Conservation (phyloP, 2,113 vertebrate species). For the Brachirus orientalis region DNA sequence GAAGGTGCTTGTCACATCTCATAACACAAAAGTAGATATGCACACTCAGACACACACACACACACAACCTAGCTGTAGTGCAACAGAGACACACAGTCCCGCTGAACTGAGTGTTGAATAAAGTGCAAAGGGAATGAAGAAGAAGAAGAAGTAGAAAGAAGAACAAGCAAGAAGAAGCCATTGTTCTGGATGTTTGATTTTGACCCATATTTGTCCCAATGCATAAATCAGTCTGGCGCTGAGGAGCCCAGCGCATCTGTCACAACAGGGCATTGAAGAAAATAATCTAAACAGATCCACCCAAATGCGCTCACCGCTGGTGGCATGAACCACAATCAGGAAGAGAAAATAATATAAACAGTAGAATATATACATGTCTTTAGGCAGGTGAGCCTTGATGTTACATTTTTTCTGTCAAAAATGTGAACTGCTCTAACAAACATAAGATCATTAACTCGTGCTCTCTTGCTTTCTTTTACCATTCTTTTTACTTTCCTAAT, state of each 20-base stretch:
- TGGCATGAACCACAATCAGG: conserved; percentile 68
- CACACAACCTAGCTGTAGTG: conserved; percentile 64
- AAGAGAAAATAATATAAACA: conserved; percentile 55
- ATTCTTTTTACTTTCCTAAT: not conserved
- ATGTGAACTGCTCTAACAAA: conserved; percentile 55
- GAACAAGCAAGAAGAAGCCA: conserved; percentile 74
- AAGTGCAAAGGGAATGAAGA: conserved; percentile 78
- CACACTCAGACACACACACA: conserved; percentile 11
- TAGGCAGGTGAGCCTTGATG: conserved; percentile 32
- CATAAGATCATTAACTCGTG: conserved; percentile 38
- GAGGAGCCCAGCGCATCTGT: conserved; percentile 68
- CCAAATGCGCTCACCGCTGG: conserved; percentile 48
- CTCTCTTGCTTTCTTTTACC: conserved; percentile 17
- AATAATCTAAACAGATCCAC: conserved; percentile 61
- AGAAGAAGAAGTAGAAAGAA: conserved; percentile 74
- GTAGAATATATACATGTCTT: conserved; percentile 42
- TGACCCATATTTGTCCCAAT: conserved; percentile 83
- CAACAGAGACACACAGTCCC: conserved; percentile 67
- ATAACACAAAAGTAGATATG: conserved; percentile 62
- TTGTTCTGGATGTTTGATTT: conserved; percentile 77
- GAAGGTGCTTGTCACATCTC: conserved; percentile 81
- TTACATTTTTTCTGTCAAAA: conserved; percentile 5
- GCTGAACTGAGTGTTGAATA: conserved; percentile 76
- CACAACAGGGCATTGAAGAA: conserved; percentile 57
- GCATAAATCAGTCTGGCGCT: conserved; percentile 76